These are phyloP conservation scores for Gisinianus flammeolus DNA, from an alignment of 2,888 invertebrate species.

Conservation along the genomic window DNA sequence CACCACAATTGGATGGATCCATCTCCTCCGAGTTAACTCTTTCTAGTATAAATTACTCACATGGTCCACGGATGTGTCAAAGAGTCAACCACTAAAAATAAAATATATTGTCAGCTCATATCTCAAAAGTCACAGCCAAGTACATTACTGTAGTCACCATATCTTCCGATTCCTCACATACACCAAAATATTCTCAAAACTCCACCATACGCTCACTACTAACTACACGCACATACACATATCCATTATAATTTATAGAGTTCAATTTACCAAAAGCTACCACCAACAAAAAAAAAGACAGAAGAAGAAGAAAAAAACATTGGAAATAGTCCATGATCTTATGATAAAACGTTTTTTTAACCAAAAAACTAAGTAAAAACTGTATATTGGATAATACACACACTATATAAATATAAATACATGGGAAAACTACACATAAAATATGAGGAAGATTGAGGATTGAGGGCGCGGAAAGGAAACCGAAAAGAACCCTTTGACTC, in stretches of 20 bases:
- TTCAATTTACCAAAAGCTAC: neutral
- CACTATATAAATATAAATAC: no score
- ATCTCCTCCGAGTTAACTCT: neutral
- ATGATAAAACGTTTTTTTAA: neutral
- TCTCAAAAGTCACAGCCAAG: neutral
- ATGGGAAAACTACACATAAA: no score
- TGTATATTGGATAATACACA: no score
- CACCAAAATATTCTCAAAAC: neutral
- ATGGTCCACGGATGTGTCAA: neutral
- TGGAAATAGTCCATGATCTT: neutral
- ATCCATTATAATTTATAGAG: neutral
- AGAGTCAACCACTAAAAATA: neutral
- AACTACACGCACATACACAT: neutral
- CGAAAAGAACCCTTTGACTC: constrained; percentile 18
- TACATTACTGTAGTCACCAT: no score
- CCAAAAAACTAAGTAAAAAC: neutral
- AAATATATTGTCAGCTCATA: neutral
- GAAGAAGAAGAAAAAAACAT: neutral
- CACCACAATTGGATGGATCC: constrained; percentile 29
- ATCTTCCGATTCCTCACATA: neutral
- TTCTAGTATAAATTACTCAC: neutral
- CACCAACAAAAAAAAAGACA: neutral
- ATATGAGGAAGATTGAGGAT: no score
- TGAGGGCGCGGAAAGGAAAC: constrained; percentile 7
- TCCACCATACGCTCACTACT: neutral